Conservation (phyloP, 37 sponge, comb jelly and placozoan genomes). For the Oscarella lobularis region DNA sequence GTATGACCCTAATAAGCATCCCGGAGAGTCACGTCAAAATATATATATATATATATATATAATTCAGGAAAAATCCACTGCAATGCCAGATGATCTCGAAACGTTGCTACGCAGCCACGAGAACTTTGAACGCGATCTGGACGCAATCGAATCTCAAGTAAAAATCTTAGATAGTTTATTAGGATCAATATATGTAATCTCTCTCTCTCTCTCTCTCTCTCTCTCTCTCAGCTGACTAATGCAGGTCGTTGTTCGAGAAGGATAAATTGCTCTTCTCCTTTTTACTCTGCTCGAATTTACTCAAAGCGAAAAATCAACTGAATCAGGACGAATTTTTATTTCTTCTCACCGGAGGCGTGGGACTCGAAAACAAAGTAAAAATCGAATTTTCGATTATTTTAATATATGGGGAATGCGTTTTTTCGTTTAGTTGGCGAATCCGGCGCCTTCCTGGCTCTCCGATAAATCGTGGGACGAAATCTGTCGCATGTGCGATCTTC, state of each 20-base stretch:
- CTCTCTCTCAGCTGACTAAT: too few relatives aligned
- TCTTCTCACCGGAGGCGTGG: slow-evolving; percentile 97
- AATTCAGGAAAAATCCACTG: neutral
- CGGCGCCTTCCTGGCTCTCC: slow-evolving; percentile 85
- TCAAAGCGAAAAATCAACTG: slow-evolving; percentile 73
- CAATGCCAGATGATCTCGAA: slow-evolving; percentile 53
- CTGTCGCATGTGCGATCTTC: slow-evolving; percentile 86
- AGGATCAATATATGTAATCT: too few relatives aligned
- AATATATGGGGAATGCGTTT: too few relatives aligned
- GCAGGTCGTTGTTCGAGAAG: too few relatives aligned
- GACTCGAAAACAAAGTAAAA: slow-evolving; percentile 81
- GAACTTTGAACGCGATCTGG: slow-evolving; percentile 59
- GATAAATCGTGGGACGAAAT: slow-evolving; percentile 98
- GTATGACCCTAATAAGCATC: too few relatives aligned
- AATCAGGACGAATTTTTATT: slow-evolving; percentile 87
- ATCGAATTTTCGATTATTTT: too few relatives aligned
- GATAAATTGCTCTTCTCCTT: too few relatives aligned
- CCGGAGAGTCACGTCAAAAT: too few relatives aligned
- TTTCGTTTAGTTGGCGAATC: too few relatives aligned
- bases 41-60: too few relatives aligned
- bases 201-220: too few relatives aligned
- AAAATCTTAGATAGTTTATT: neutral
- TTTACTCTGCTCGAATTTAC: slow-evolving; percentile 87
- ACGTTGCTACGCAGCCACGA: slow-evolving; percentile 76
- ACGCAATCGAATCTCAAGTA: slow-evolving; percentile 68